phyloP scores from a whole-genome alignment of 1,140 invertebrate species.

The Luehdorfia chinensis region DNA sequence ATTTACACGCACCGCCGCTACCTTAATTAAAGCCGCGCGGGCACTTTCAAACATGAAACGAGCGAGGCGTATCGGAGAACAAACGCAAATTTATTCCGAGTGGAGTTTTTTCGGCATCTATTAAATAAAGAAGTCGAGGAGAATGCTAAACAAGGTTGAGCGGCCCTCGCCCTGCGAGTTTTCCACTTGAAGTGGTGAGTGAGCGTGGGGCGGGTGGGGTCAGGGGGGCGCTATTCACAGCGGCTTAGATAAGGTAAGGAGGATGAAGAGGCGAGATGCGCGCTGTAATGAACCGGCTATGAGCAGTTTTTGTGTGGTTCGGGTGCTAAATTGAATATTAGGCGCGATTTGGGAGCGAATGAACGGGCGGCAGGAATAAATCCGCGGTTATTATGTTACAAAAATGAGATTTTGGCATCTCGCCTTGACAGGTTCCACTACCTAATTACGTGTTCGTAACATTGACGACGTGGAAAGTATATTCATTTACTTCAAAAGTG shows the following conservation, averaged over 20 bases:
- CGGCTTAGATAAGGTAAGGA: slow-evolving; percentile 74
- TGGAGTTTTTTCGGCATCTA: slow-evolving; percentile 69
- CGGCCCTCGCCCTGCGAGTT: slow-evolving; percentile 69
- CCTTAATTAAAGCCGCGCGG: slow-evolving; percentile 58
- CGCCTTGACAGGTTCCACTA: slow-evolving; percentile 42
- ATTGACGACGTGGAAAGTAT: no score
- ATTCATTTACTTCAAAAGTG: no score
- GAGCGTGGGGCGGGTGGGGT: slow-evolving; percentile 43
- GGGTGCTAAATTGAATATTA: slow-evolving; percentile 73
- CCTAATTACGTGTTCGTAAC: slow-evolving; percentile 62
- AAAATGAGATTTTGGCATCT: slow-evolving; percentile 66
- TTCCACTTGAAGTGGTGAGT: slow-evolving; percentile 63
- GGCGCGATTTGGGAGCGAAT: slow-evolving; percentile 70
- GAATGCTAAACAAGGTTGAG: slow-evolving; percentile 74
- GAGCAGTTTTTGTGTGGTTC: slow-evolving; percentile 73
- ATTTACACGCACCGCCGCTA: slow-evolving; percentile 51
- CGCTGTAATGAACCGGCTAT: slow-evolving; percentile 71
- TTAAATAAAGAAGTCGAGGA: slow-evolving; percentile 74
- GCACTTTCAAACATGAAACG: slow-evolving; percentile 50
- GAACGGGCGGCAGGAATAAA: slow-evolving; percentile 66
- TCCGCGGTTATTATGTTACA: slow-evolving; percentile 71
- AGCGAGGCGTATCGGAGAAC: slow-evolving; percentile 53
- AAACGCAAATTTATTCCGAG: slow-evolving; percentile 68
- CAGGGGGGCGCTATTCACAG: slow-evolving; percentile 59
- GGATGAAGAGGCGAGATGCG: slow-evolving; percentile 71